phyloP scores from a whole-genome alignment of 1,140 invertebrate species.

The Macrobrachium rosenbergii region DNA sequence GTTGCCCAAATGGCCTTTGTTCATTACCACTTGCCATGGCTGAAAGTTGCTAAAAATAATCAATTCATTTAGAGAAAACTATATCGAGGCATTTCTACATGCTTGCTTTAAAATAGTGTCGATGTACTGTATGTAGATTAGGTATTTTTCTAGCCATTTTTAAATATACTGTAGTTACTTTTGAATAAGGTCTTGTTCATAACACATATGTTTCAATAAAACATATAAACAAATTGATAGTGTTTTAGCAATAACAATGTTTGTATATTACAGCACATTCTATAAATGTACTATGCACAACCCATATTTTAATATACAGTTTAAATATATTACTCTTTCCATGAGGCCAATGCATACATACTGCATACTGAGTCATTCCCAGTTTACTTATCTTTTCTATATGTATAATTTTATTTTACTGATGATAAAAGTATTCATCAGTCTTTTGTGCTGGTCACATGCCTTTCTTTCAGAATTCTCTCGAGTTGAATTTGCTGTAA shows the following conservation, averaged over 20 bases:
- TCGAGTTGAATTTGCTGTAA: too few species aligned
- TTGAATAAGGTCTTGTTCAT: conserved; percentile 51
- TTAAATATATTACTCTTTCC: conserved; percentile 1
- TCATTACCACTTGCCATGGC: too few species aligned
- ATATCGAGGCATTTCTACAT: conserved; percentile 44
- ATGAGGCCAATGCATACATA: background rate
- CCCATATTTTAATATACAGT: conserved; percentile 41
- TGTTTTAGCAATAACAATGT: conserved; percentile 63
- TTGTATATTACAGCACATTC: conserved; percentile 57
- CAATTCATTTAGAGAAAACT: background rate
- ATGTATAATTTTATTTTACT: background rate
- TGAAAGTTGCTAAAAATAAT: too few species aligned
- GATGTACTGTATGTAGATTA: conserved; percentile 49
- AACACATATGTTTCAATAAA: conserved; percentile 18
- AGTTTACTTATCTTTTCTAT: background rate
- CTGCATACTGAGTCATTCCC: background rate
- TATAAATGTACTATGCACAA: conserved; percentile 57
- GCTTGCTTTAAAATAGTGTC: conserved; percentile 52
- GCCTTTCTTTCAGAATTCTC: too few species aligned
- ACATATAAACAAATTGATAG: conserved; percentile 43
- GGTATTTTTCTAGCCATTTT: conserved; percentile 64
- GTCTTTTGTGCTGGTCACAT: too few species aligned
- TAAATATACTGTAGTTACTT: conserved; percentile 54
- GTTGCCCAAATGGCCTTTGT: too few species aligned
- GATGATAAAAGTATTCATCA: background rate